phyloP scores from a whole-genome alignment of 1,140 invertebrate genomes.

The Drosophila nannoptera region DNA sequence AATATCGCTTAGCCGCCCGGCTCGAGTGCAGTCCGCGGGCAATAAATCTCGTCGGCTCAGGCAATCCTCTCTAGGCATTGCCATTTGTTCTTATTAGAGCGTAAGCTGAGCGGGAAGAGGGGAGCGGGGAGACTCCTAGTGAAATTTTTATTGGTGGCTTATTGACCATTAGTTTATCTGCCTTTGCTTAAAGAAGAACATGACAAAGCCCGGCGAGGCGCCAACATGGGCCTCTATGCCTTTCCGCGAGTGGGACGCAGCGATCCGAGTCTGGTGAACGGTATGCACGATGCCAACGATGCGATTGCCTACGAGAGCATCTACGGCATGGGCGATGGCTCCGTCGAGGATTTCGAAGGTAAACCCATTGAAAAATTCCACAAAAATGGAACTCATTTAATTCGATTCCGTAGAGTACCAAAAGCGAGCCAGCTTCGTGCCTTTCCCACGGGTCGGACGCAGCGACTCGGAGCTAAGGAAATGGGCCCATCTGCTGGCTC shows the following conservation, averaged over 20 bases:
- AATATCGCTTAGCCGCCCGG: constrained; percentile 12
- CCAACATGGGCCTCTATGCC: constrained; percentile 81
- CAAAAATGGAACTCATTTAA: not conserved
- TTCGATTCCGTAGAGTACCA: constrained; percentile 51
- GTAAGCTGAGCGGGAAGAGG: not conserved
- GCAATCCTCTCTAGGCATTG: no score
- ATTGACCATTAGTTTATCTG: not conserved
- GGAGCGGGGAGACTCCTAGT: not conserved
- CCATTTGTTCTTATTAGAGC: constrained; percentile 33
- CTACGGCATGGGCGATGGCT: constrained; percentile 50
- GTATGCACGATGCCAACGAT: constrained; percentile 61
- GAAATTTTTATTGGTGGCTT: not conserved
- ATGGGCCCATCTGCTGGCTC: constrained; percentile 69
- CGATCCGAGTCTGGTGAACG: constrained; percentile 73
- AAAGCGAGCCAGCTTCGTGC: constrained; percentile 80
- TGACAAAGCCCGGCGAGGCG: constrained; percentile 70
- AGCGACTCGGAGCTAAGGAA: constrained; percentile 76
- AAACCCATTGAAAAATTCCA: not conserved
- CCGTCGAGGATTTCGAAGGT: constrained; percentile 76
- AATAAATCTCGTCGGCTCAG: constrained; percentile 28
- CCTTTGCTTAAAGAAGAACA: constrained; percentile 54
- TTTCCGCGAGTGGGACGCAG: constrained; percentile 82
- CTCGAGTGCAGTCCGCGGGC: constrained; percentile 1
- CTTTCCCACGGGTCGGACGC: constrained; percentile 81
- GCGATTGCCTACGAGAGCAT: constrained; percentile 51